phyloP scores from a whole-genome alignment of 2,888 invertebrate species.

The Plusia festucae region DNA sequence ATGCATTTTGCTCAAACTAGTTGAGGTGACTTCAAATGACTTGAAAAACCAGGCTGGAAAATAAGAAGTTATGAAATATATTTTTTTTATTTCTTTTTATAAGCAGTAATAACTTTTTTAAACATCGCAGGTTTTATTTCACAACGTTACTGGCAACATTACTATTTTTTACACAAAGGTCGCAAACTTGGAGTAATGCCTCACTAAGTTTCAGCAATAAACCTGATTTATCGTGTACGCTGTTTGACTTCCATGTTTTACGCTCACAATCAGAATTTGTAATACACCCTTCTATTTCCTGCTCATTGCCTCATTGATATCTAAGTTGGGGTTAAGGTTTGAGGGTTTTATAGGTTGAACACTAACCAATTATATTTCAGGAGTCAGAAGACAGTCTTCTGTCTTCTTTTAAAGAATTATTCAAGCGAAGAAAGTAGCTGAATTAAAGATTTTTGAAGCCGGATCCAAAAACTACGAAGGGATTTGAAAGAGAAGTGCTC shows the following conservation, averaged over 20 bases:
- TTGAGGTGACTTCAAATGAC: too few species aligned
- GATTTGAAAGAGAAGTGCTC: too few species aligned
- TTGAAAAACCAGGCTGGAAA: too few species aligned
- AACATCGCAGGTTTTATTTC: constrained; percentile 20
- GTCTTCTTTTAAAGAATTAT: too few species aligned
- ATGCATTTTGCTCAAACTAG: neutral
- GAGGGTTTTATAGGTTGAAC: too few species aligned
- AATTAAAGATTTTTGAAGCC: too few species aligned
- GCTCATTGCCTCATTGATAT: neutral
- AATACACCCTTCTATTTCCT: constrained; percentile 9
- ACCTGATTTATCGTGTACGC: constrained; percentile 42
- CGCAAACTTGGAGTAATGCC: constrained; percentile 40
- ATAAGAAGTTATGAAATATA: neutral
- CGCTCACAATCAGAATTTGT: constrained; percentile 19
- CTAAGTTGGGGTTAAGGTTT: neutral
- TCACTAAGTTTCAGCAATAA: constrained; percentile 52
- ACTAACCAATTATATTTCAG: too few species aligned
- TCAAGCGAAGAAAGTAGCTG: too few species aligned
- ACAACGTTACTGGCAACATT: constrained; percentile 13
- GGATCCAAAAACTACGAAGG: too few species aligned
- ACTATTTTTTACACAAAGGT: constrained; percentile 38
- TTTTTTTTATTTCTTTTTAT: neutral
- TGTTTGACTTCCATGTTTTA: constrained; percentile 35
- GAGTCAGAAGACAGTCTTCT: too few species aligned
- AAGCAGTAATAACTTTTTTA: constrained; percentile 19